phyloP scores from a whole-genome alignment of 2,113 vertebrate genomes.

The Butorides virescens region DNA sequence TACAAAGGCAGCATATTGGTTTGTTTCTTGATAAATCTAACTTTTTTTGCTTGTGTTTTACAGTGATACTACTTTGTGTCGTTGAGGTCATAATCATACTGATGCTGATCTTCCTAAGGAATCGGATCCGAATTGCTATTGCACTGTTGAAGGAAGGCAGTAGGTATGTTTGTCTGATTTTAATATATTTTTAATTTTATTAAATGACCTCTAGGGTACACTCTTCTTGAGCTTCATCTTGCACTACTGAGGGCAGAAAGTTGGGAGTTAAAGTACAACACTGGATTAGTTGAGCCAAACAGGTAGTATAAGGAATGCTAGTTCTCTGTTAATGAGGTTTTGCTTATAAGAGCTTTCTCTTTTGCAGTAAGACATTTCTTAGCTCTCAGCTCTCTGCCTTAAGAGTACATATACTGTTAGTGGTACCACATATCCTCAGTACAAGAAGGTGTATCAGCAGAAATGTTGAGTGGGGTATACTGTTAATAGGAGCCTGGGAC shows the following conservation, averaged over 20 bases:
- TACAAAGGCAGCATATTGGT: neutral
- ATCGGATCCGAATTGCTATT: constrained; percentile 86
- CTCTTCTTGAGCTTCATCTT: neutral
- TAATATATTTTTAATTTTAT: neutral
- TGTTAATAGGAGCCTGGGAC: neutral
- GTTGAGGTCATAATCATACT: constrained; percentile 83
- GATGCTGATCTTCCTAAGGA: constrained; percentile 89
- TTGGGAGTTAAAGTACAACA: neutral
- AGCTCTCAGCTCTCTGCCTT: neutral
- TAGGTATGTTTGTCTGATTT: constrained; percentile 78
- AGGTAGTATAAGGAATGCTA: neutral
- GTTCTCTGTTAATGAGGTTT: neutral
- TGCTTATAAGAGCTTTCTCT: neutral
- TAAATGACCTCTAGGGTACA: neutral
- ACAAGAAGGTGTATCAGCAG: neutral
- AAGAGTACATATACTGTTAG: neutral
- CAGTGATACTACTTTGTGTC: constrained; percentile 87
- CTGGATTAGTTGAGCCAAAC: neutral
- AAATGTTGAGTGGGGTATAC: neutral
- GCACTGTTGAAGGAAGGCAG: constrained; percentile 92
- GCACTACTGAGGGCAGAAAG: neutral
- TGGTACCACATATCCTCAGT: neutral
- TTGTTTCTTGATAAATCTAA: neutral
- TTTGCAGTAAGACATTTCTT: neutral
- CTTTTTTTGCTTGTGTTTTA: constrained; percentile 26